Conservation (phyloP, 64 coral and sea anemone species). For the Hydrozoanthus tunicans region DNA sequence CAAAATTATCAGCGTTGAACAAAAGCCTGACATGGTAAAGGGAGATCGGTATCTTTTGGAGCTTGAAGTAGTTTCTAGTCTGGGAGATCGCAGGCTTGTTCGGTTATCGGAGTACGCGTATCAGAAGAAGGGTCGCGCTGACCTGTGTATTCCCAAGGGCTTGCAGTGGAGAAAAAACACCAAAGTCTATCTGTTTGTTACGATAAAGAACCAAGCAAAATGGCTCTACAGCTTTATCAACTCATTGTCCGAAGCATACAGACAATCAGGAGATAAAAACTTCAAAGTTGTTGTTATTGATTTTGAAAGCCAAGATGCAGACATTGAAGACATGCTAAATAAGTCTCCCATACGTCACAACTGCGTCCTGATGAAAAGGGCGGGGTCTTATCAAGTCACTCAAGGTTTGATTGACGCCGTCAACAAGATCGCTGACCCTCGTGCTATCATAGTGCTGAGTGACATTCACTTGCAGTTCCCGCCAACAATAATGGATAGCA, state of each 20-base stretch:
- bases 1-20: conserved; percentile 48
- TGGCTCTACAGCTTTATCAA: conserved; percentile 52
- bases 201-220: conserved; percentile 55
- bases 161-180: conserved; percentile 36
- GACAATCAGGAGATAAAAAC: conserved; percentile 11
- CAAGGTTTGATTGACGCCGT: conserved; percentile 58
- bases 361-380: conserved; percentile 41
- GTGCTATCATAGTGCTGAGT: conserved; percentile 44
- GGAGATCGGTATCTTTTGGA: conserved; percentile 54
- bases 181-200: conserved; percentile 11
- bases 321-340: conserved; percentile 36
- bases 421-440: conserved; percentile 13
- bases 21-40: conserved; percentile 46
- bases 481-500: conserved; percentile 31
- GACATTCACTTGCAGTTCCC: conserved; percentile 53
- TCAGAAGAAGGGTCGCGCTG: conserved; percentile 20
- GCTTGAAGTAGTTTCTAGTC: background rate
- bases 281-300: conserved; percentile 55
- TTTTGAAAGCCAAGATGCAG: conserved; percentile 59
- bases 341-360: conserved; percentile 42
- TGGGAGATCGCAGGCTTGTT: background rate
- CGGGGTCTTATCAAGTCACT: conserved; percentile 60
- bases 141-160: conserved; percentile 46
- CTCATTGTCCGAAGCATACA: conserved; percentile 20
- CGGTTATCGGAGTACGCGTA: conserved; percentile 56